Percentiles rank a stretch among this genome's conserved stretches.
Evolutionary conservation across 1,140 invertebrate genomes (phyloP).

Genomic region (Aphelinus atriplicis): DNA sequence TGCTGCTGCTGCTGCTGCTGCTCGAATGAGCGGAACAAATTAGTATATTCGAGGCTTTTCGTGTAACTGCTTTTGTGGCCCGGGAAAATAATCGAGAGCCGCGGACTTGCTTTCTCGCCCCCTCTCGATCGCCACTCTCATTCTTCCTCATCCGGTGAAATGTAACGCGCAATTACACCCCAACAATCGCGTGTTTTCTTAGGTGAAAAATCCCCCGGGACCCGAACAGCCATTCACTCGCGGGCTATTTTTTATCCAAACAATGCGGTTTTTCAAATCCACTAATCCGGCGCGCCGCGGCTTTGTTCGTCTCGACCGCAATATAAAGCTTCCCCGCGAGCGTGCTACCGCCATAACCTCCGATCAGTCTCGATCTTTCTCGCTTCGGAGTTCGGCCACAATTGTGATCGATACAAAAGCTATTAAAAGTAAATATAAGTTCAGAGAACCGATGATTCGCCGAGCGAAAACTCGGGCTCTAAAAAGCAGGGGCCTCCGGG

Average conservation of each 20-base stretch:
- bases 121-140: neutral
- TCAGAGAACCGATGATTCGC: neutral
- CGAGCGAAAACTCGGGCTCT: constrained; percentile 9
- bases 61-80: neutral
- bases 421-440: neutral
- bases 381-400: constrained; percentile 1
- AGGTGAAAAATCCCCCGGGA: constrained; percentile 25
- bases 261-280: constrained; percentile 29
- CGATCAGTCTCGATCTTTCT: constrained; percentile 29
- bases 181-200: constrained; percentile 29
- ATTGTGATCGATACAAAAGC: constrained; percentile 12
- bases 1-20: too few relatives aligned
- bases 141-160: neutral
- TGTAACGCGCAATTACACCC: constrained; percentile 35
- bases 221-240: neutral
- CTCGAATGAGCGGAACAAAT: constrained; percentile 27
- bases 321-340: neutral
- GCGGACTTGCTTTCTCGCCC: neutral
- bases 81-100: constrained; percentile 4
- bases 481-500: neutral
- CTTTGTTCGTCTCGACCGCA: constrained; percentile 19
- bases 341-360: neutral
- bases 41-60: constrained; percentile 8
- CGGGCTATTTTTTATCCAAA: constrained; percentile 12
- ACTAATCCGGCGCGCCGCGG: constrained; percentile 24